Base-by-base conservation (phyloP, 2,113 vertebrate species). In the Condylura cristata region DNA sequence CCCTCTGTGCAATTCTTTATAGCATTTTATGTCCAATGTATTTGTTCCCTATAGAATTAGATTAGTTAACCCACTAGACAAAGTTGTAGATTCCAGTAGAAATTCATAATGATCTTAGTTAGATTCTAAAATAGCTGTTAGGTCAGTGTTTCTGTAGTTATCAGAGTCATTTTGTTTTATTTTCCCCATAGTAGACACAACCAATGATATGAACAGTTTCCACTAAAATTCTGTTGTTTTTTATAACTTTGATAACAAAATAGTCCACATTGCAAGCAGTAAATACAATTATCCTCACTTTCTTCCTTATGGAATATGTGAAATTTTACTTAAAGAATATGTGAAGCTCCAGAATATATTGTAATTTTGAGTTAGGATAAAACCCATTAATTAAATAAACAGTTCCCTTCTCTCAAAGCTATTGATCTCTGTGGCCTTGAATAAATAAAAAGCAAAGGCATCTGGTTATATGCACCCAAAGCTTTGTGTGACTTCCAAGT, bases 361-460 rank as follows among this genome's bases (percentile, higher is more conserved):
- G 37, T 78, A 70, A 81, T 63, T 84, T 95, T 91, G 37, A 86
- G 3, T 79, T 80, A 58, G 12, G 6, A 90, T 76, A 65, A 81
- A 60, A 48, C 8, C 34, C 51, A 76, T 88, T 86, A 91, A 86
- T 85, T 85, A 71, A 32, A 93, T 90, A 5, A 88, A 90, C 56
- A 80, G n/a, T 2, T 71, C 53, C 46, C 68, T 85, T 12, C 88
- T 56, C 18, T 56, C 53, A 56, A 56, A 60, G 37, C 39, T 86
- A 86, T 89, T 96, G 83, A 95, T 95, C 58, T 82, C 32, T 61
- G 53, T 34, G 74, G 56, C 17, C 82, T 89, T 89, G 63, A 89
- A 86, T 83, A 83, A 90, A 71, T 89, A 89, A 89, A 88, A 94
- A 58, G 8, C n/a, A 56, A 91, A 83, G 13, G 3, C 9, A 86